Base-by-base conservation (phyloP, 2,113 vertebrate species). In the Garra rufa region DNA sequence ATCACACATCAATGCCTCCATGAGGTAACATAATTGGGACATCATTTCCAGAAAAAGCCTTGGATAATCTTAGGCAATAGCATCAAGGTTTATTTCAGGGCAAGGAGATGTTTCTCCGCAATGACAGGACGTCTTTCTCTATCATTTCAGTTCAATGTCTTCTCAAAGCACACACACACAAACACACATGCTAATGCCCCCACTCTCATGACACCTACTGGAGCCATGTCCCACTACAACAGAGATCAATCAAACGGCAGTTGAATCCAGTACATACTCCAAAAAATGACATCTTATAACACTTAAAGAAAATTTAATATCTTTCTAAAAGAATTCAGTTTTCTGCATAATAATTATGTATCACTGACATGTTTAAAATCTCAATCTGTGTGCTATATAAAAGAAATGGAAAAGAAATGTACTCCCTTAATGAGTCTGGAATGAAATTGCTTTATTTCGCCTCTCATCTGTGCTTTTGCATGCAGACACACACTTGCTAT, bases 21-120 rank as follows among this genome's bases (percentile, higher is more conserved):
- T 17, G 48, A 87, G 76, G 70, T 79, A 87, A 76, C 69, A 77
- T 84, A 86, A 86, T 50, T 87, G 52, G 83, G 79, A 82, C 83
- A 88, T 77, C 34, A 73, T 76, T 81, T 82, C 9, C 79, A 79
- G 69, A 87, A 87, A 86, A 85, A 79, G 83, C 8, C 26, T 55
- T 41, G 59, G 74, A 82, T 85, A 48, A 88, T 82, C 82, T 81
- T 74, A 38, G 28, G 69, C 69, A 46, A 80, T 67, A 78, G 63
- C 74, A 70, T 57, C 26, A 78, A 41, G 65, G 77, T 87, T 87
- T 86, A 85, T 85, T 83, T 87, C 74, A 83, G 82, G 38, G 67
- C 65, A 10, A 50, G 38, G 41, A 79, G 74, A 63, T 21, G 28
- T 43, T 83, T 44, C 34, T 74, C 67, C 21, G 11, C 28, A 83